Base-by-base conservation (phyloP, 2,113 vertebrate species). In the Probosciger aterrimus region DNA sequence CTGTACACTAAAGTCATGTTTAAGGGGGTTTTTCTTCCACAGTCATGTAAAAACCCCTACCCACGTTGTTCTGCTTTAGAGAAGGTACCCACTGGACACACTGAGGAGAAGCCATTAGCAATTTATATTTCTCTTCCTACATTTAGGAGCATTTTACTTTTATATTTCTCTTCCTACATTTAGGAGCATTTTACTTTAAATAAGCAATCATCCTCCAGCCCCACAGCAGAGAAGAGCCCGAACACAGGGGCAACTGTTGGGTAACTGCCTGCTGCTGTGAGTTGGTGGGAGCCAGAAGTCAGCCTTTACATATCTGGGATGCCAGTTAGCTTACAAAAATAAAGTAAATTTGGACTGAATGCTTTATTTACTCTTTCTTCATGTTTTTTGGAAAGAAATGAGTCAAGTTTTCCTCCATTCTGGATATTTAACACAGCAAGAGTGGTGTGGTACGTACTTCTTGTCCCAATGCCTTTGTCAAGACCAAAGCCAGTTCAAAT, bases 211-310 rank as follows among this genome's bases (percentile, higher is more conserved):
- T 91, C 76, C 53, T 87, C 22, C 62, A 67, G 76, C 44, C 89
- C 49, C 46, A 41, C 46, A 67, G 77, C 7, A 3, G 63, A 62
- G 88, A 74, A 23, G 1, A 53, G 63, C 37, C 73, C 3, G 2
- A 94, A 97, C 93, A 93, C 93, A 96, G 76, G 44, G 62, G 69
- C 69, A 94, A 75, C 88, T 94, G 93, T 96, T 95, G 88, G 82
- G 86, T 47, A 68, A 67, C 18, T 75, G 75, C 78, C 75, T 74
- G 82, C 70, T 8, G 73, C 81, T 64, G 63, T 0, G 3, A 68
- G 62, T 8, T 4, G 2, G 49, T 47, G 85, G 82, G 70, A 93
- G 82, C 80, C 88, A 90, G 50, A 35, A 95, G 24, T 74, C 82
- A 88, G 90, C 73, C 52, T 75, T 90, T 47, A 60, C 86, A 92